phyloP scores from a whole-genome alignment of 2,113 vertebrate species.

The Dipodomys merriami region DNA sequence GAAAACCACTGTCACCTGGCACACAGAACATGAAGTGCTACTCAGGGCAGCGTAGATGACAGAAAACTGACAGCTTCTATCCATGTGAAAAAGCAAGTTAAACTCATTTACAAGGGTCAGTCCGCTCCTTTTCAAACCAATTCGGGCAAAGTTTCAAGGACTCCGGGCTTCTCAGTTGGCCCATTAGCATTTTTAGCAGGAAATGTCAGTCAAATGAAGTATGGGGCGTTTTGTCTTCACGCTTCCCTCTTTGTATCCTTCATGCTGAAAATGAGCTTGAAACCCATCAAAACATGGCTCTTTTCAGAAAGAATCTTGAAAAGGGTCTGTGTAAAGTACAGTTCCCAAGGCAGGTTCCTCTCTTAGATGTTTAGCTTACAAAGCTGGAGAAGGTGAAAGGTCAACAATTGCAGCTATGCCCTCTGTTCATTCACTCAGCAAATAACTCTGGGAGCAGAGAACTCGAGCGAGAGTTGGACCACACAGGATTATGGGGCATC shows the following conservation, averaged over 20 bases:
- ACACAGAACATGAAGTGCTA: not conserved
- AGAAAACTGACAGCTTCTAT: conserved; percentile 69
- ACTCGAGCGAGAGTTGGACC: rapidly evolving
- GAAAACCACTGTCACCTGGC: not conserved
- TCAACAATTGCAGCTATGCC: rapidly evolving
- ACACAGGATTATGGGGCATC: too few species aligned
- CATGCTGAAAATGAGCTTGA: conserved; percentile 31
- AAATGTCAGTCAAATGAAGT: conserved; percentile 40
- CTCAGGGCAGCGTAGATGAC: conserved; percentile 58
- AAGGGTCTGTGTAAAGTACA: not conserved
- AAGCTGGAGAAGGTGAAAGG: not conserved
- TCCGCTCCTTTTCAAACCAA: conserved; percentile 63
- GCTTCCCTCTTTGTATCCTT: not conserved
- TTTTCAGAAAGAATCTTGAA: conserved; percentile 46
- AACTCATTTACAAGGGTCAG: conserved; percentile 78
- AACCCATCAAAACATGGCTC: not conserved
- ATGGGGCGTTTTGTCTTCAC: not conserved
- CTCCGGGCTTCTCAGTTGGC: not conserved
- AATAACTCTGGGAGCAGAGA: not conserved
- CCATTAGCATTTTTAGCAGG: conserved; percentile 67
- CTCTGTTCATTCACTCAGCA: not conserved
- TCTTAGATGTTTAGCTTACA: not conserved
- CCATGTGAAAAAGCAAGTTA: conserved; percentile 73
- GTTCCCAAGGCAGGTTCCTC: conserved; percentile 15
- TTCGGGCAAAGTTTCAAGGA: not conserved